phyloP scores from a whole-genome alignment of 2,888 invertebrate species.

The Taenaris catops region DNA sequence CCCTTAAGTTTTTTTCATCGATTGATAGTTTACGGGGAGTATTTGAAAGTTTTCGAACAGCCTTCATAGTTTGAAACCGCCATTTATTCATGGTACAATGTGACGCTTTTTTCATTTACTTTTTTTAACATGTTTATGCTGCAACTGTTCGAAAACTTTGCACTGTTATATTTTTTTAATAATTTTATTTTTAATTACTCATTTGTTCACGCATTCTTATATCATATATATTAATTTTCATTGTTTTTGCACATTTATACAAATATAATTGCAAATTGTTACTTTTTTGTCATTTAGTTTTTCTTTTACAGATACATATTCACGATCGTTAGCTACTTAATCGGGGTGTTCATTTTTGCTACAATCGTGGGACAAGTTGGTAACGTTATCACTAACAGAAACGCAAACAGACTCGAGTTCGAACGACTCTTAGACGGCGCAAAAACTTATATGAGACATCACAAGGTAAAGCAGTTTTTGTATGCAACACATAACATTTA shows the following conservation, averaged over 20 bases:
- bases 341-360: slow-evolving; percentile 98
- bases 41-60: slow-evolving; percentile 84
- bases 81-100: slow-evolving; percentile 53
- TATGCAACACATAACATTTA: no score
- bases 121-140: slow-evolving; percentile 54
- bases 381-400: slow-evolving; percentile 97
- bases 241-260: no score
- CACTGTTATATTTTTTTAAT: slow-evolving; percentile 43
- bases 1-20: slow-evolving; percentile 51
- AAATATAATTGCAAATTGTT: background rate
- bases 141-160: slow-evolving; percentile 82
- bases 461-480: slow-evolving; percentile 81
- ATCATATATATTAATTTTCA: background rate
- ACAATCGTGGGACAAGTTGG: slow-evolving; percentile 99
- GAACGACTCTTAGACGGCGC: slow-evolving; percentile 97
- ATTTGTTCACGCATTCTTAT: background rate
- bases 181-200: slow-evolving; percentile 15
- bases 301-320: slow-evolving; percentile 90
- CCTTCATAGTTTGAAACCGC: slow-evolving; percentile 79
- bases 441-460: slow-evolving; percentile 98
- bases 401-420: slow-evolving; percentile 96
- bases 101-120: slow-evolving; percentile 43
- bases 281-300: slow-evolving; percentile 2
- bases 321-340: slow-evolving; percentile 97
- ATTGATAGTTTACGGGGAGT: slow-evolving; percentile 43